Evolutionary conservation across 2,113 vertebrate species (phyloP).

Genomic region (Amphilophus citrinellus): DNA sequence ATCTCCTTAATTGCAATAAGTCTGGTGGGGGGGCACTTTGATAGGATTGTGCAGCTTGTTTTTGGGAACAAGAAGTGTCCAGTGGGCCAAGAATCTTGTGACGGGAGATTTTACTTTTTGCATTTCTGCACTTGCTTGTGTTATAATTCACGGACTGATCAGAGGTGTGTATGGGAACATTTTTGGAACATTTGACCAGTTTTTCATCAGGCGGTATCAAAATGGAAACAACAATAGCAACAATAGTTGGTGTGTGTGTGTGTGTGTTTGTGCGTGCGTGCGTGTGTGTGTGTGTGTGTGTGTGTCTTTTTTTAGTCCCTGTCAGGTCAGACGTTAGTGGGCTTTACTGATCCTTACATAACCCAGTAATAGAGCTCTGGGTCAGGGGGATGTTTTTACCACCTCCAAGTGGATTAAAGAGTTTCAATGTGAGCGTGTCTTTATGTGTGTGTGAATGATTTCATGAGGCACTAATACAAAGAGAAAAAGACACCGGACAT

Average conservation of each 20-base stretch:
- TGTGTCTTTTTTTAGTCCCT: constrained; percentile 61
- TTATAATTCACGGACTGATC: neutral
- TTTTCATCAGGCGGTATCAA: neutral
- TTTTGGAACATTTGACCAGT: neutral
- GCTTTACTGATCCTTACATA: constrained; percentile 69
- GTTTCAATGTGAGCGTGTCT: constrained; percentile 10
- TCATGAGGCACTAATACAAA: constrained; percentile 20
- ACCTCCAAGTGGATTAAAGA: constrained; percentile 48
- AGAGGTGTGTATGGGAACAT: neutral
- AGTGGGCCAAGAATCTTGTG: neutral
- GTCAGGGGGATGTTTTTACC: constrained; percentile 58
- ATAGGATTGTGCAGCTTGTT: neutral
- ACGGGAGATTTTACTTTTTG: neutral
- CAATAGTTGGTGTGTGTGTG: neutral
- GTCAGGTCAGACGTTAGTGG: constrained; percentile 50
- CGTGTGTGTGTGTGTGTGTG: neutral
- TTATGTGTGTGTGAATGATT: neutral
- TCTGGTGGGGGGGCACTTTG: neutral
- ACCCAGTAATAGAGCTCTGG: constrained; percentile 67
- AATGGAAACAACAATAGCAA: neutral
- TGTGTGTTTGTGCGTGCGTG: neutral
- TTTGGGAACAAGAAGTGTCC: neutral
- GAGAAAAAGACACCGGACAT: neutral
- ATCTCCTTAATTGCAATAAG: neutral
- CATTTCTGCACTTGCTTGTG: neutral